These are phyloP conservation scores for Lagorchestes hirsutus DNA, from an alignment of 2,797 vertebrate genomes.

Conservation along the genomic window DNA sequence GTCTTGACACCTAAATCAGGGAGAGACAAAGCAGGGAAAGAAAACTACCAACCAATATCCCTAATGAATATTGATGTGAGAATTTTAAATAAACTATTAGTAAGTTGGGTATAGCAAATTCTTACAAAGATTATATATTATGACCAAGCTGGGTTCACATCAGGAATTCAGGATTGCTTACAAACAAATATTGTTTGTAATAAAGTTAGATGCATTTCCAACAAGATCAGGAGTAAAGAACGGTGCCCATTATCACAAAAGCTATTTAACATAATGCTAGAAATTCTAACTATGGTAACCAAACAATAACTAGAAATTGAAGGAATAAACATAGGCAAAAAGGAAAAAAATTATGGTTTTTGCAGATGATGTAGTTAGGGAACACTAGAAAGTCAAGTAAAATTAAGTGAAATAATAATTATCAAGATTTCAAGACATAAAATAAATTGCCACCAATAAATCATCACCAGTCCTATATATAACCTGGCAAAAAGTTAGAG, in stretches of 20 bases:
- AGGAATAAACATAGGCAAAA: background rate
- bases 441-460: background rate
- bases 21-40: background rate
- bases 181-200: background rate
- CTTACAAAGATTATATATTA: background rate
- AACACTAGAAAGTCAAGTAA: background rate
- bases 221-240: background rate
- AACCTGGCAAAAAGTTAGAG: background rate
- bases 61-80: background rate
- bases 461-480: background rate
- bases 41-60: background rate
- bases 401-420: background rate
- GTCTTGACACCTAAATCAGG: background rate
- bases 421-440: background rate
- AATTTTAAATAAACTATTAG: background rate
- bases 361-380: background rate
- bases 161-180: background rate
- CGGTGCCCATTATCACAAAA: background rate
- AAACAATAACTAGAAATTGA: background rate
- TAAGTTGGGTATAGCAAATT: background rate
- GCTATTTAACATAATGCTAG: background rate
- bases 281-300: background rate
- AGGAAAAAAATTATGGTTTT: background rate
- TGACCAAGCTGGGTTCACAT: background rate
- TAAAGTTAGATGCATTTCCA: background rate